A percentile compares a stretch with the other conserved stretches of the same genome.
Evolutionary conservation across 2,888 invertebrate genomes (phyloP).

Genomic region (Drosophila tanythrix): DNA sequence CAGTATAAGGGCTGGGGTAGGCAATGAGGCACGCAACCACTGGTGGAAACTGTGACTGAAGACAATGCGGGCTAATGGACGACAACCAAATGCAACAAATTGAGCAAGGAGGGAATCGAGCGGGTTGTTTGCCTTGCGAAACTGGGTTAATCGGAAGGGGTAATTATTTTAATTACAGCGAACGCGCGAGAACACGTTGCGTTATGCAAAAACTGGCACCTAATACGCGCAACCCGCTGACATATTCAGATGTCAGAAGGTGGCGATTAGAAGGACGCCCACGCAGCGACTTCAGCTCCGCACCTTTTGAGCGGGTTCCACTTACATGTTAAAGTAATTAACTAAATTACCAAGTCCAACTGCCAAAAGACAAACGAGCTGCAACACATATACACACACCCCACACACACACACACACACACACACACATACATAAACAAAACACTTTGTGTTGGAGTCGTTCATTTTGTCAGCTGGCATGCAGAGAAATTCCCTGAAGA

Average conservation of each 20-base stretch:
- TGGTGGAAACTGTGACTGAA: slow-evolving; percentile 30
- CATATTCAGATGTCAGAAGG: slow-evolving; percentile 56
- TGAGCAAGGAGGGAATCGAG: slow-evolving; percentile 45
- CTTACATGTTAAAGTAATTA: slow-evolving; percentile 79
- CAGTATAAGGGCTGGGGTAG: not conserved
- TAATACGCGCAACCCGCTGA: slow-evolving; percentile 57
- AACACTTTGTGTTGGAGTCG: slow-evolving; percentile 29
- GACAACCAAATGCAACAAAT: slow-evolving; percentile 72
- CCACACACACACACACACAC: slow-evolving; percentile 17
- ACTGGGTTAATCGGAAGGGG: slow-evolving; percentile 79
- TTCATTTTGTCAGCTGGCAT: slow-evolving; percentile 64
- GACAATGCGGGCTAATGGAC: slow-evolving; percentile 76
- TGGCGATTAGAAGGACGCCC: slow-evolving; percentile 44
- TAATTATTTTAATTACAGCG: slow-evolving; percentile 81
- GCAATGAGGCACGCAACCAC: slow-evolving; percentile 49
- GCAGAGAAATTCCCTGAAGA: slow-evolving; percentile 80
- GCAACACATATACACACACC: slow-evolving; percentile 32
- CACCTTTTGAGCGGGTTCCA: slow-evolving; percentile 61
- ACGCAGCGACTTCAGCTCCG: slow-evolving; percentile 35
- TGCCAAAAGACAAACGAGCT: slow-evolving; percentile 60
- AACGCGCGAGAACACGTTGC: slow-evolving; percentile 46
- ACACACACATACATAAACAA: slow-evolving; percentile 18
- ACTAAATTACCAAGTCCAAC: slow-evolving; percentile 74
- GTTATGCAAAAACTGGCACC: slow-evolving; percentile 69
- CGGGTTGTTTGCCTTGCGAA: slow-evolving; percentile 31